Evolutionary conservation across 2,113 vertebrate genomes (phyloP).

Genomic region (Chaetorhynchus papuensis): DNA sequence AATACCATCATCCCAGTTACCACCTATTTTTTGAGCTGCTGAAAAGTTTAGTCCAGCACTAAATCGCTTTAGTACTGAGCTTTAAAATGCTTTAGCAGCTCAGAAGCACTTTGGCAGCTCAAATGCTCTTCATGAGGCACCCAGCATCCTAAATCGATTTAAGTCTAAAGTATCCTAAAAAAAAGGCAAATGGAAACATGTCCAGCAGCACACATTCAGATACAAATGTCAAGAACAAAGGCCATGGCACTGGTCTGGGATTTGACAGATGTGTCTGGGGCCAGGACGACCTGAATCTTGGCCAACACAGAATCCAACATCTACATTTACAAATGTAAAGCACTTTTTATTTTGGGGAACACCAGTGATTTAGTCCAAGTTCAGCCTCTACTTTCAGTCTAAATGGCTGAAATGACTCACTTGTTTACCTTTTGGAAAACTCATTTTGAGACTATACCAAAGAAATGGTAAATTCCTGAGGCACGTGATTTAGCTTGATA

Average conservation of each 20-base stretch:
- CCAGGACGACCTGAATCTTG: background rate
- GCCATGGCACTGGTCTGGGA: background rate
- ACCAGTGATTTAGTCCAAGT: background rate
- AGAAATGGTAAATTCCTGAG: background rate
- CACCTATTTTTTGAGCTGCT: conserved; percentile 45
- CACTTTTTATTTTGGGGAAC: background rate
- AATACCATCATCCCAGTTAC: background rate
- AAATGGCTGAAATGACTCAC: background rate
- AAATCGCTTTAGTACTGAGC: conserved; percentile 60
- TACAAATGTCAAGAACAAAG: background rate
- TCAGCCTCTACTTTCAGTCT: background rate
- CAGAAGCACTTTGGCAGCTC: conserved; percentile 63
- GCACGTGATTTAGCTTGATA: background rate
- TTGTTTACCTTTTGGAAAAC: background rate
- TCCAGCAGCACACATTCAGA: background rate
- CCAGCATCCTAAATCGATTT: conserved; percentile 50
- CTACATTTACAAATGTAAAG: background rate
- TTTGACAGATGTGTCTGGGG: background rate
- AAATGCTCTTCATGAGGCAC: conserved; percentile 52
- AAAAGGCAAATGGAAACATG: background rate
- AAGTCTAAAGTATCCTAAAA: conserved; percentile 30
- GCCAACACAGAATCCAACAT: background rate
- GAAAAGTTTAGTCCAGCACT: conserved; percentile 49
- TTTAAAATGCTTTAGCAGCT: conserved; percentile 66
- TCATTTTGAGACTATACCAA: background rate